phyloP scores from a whole-genome alignment of 2,113 vertebrate genomes.

The Sorex araneus region DNA sequence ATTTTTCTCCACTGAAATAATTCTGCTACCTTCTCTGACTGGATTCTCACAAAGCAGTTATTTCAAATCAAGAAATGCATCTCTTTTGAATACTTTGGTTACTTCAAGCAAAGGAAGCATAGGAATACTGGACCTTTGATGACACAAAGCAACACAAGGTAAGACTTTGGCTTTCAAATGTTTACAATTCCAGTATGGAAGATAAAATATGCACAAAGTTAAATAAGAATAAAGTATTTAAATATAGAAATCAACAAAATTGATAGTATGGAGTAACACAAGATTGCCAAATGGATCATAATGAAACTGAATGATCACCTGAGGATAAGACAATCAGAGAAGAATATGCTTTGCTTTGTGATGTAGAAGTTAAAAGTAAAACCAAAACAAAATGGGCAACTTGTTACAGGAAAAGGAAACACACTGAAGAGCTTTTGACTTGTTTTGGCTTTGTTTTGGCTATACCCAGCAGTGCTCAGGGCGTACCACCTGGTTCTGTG shows the following conservation, averaged over 20 bases:
- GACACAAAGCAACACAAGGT: constrained; percentile 34
- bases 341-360: not conserved
- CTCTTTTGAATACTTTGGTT: not conserved
- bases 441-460: no score
- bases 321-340: constrained; percentile 30
- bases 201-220: constrained; percentile 7
- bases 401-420: constrained; percentile 53
- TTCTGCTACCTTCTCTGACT: constrained; percentile 33
- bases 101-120: no score
- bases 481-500: no score
- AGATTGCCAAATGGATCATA: constrained; percentile 37
- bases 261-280: not conserved
- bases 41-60: constrained; percentile 29
- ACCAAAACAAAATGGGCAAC: constrained; percentile 31
- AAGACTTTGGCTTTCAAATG: not conserved
- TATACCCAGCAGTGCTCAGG: no score
- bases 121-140: not conserved
- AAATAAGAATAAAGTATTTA: constrained; percentile 1
- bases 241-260: not conserved
- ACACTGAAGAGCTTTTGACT: not conserved
- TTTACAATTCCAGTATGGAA: constrained; percentile 13
- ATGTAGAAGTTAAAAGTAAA: constrained; percentile 52
- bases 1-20: constrained; percentile 23
- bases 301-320: constrained; percentile 24
- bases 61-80: not conserved